Conservation (phyloP, 2,888 invertebrate species). For the Drosophila imparisetae region DNA sequence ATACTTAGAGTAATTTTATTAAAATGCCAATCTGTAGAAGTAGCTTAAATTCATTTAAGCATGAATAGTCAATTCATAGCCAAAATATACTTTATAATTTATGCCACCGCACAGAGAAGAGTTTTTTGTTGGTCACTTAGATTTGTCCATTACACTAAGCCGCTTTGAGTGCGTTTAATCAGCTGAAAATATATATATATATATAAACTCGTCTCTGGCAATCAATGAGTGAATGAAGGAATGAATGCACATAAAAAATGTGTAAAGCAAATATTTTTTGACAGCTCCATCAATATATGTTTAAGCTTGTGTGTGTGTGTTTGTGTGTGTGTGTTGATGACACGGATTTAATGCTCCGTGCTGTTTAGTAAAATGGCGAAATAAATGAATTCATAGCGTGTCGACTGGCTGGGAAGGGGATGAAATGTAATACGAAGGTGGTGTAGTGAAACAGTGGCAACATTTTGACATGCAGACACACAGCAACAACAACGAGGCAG, state of each 20-base stretch:
- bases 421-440: background rate
- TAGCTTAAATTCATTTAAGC: conserved; percentile 13
- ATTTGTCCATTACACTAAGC: conserved; percentile 71
- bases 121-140: conserved; percentile 34
- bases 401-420: background rate
- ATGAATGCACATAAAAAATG: conserved; percentile 23
- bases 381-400: conserved; percentile 59
- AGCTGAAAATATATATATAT: conserved; percentile 41
- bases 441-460: conserved; percentile 37
- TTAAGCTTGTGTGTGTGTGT: background rate
- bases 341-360: conserved; percentile 60
- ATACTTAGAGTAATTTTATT: background rate
- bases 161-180: conserved; percentile 72
- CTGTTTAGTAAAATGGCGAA: conserved; percentile 70
- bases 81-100: conserved; percentile 57
- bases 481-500: conserved; percentile 19
- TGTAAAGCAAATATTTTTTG: conserved; percentile 53
- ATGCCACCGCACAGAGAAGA: conserved; percentile 45
- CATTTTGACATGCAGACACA: conserved; percentile 33
- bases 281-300: conserved; percentile 61
- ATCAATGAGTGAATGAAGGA: background rate
- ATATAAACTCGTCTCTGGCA: background rate
- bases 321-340: conserved; percentile 25
- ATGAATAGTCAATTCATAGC: conserved; percentile 34
- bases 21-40: background rate